These are phyloP conservation scores for Ophion slaviceki DNA, from an alignment of 2,888 invertebrate species.

Conservation along the genomic window DNA sequence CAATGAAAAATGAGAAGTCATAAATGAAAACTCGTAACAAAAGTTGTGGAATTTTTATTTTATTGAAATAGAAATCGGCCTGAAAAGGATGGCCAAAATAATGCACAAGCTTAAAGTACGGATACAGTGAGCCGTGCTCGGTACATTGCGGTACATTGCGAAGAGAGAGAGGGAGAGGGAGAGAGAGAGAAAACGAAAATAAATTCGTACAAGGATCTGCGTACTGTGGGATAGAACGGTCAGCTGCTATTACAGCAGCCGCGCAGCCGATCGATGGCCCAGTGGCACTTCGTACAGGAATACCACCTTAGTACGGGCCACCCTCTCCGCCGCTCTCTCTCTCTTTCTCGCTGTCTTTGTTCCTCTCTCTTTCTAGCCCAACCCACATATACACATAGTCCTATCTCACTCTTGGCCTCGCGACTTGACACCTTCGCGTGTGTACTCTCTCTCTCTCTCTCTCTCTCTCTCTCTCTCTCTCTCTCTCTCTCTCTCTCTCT, in stretches of 20 bases:
- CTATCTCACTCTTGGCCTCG: constrained; percentile 26
- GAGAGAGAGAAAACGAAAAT: constrained; percentile 10
- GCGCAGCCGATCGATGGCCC: constrained; percentile 81
- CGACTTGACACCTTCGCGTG: constrained; percentile 25
- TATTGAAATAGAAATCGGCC: no score
- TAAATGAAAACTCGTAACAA: no score
- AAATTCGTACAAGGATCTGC: constrained; percentile 68
- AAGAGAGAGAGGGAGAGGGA: not conserved
- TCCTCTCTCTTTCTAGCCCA: constrained; percentile 28
- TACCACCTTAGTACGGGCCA: constrained; percentile 12
- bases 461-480: no score
- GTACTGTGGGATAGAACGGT: constrained; percentile 71
- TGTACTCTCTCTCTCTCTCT: no score
- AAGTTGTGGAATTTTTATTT: no score
- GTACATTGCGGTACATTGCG: no score
- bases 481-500: no score
- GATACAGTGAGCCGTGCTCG: no score
- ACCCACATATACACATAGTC: not conserved
- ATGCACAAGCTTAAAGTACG: no score
- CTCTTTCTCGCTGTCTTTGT: constrained; percentile 28
- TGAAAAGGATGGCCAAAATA: no score
- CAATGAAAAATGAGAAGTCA: no score
- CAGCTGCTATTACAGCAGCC: constrained; percentile 75
- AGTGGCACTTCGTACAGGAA: constrained; percentile 72
- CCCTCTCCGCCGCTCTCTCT: constrained; percentile 21